These are phyloP conservation scores for Drosophila truncata DNA, from an alignment of 1,140 invertebrate species.

Conservation along the genomic window DNA sequence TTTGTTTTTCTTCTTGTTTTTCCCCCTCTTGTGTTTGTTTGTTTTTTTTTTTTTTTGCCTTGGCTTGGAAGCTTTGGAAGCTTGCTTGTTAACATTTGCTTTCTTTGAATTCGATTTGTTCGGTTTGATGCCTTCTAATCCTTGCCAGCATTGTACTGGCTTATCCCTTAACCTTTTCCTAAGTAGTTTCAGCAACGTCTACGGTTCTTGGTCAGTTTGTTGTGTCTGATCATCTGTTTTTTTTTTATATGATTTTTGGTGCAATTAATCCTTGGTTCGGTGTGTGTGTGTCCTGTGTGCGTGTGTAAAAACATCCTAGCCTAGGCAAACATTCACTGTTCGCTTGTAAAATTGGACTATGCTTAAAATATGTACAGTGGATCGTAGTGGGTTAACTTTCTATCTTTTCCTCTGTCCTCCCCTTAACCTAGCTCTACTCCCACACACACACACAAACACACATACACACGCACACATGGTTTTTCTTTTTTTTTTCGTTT, in stretches of 20 bases:
- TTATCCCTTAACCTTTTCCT: neutral
- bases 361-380: conserved; percentile 55
- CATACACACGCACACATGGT: conserved; percentile 26
- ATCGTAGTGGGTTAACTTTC: conserved; percentile 44
- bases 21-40: conserved; percentile 36
- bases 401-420: neutral
- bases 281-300: neutral
- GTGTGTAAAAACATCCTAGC: conserved; percentile 62
- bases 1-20: neutral
- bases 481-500: neutral
- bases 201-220: conserved; percentile 34
- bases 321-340: conserved; percentile 37
- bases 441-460: conserved; percentile 43
- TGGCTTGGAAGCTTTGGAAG: conserved; percentile 58
- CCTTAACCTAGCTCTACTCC: conserved; percentile 56
- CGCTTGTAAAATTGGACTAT: conserved; percentile 78
- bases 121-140: conserved; percentile 12
- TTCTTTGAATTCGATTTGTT: conserved; percentile 51
- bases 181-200: conserved; percentile 48
- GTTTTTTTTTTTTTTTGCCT: conserved; percentile 62
- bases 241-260: neutral
- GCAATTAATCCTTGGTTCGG: conserved; percentile 3
- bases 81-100: conserved; percentile 52
- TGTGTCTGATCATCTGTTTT: neutral
- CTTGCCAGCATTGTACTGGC: neutral